Percentiles rank a stretch among this genome's conserved stretches.
Evolutionary conservation across 2,797 vertebrate species (phyloP).

Genomic region (Urocyon cinereoargenteus): DNA sequence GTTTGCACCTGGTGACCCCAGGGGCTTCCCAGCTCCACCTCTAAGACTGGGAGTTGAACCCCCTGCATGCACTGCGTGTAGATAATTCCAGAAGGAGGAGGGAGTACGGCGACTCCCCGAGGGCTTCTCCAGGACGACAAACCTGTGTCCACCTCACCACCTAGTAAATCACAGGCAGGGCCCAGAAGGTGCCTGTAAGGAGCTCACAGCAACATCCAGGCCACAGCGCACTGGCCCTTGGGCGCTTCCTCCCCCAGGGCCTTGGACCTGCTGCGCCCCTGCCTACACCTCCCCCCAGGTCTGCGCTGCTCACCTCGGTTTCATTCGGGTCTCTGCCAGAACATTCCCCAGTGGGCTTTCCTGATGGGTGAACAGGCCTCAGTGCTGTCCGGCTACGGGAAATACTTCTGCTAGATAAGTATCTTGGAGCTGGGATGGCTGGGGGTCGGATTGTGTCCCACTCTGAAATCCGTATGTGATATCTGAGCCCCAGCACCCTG

Average conservation of each 20-base stretch:
- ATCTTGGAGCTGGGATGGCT: neutral
- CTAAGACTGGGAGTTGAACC: neutral
- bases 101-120: neutral
- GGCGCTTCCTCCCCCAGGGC: neutral
- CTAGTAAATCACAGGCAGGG: neutral
- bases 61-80: neutral
- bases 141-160: neutral
- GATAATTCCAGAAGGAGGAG: neutral
- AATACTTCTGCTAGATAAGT: neutral
- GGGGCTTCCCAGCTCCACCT: neutral
- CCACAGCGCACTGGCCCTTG: accelerated
- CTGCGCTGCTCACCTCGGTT: neutral
- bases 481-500: neutral
- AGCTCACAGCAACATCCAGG: neutral
- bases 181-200: neutral
- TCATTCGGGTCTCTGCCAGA: neutral
- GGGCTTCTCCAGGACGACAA: neutral
- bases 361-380: neutral
- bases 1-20: neutral
- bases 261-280: too few species aligned
- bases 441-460: neutral
- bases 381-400: neutral
- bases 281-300: neutral
- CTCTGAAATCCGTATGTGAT: neutral
- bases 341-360: neutral